Evolutionary conservation across 2,113 vertebrate species (phyloP), one percentile per base, ranked within the genome.

Genomic region (Ariopsis seemanni): DNA sequence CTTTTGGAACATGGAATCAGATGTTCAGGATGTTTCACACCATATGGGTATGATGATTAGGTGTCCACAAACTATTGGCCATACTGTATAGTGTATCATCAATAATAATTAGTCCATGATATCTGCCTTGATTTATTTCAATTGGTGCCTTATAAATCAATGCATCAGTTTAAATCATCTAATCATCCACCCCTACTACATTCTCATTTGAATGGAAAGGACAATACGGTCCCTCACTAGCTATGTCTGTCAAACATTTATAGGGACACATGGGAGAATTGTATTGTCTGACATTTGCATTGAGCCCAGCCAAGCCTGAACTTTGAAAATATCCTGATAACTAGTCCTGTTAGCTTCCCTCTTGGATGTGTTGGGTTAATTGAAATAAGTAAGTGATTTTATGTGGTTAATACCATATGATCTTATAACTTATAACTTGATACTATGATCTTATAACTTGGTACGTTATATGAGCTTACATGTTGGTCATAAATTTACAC

Each of bases 341-440:
- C 79, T 85, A 80, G 20, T 42, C 27, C 30, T 69, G 27, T 62
- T 77, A 62, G 52, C 4, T 71, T 86, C n/a, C 50, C 75, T 67
- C 20, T 12, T 42, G 62, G 60, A 50, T 53, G 50, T 67, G 48
- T 69, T 65, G 48, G 30, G 48, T 53, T 77, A 62, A 85, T 77
- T 85, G n/a, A 65, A 65, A 20, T 25, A 30, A 62, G 6, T 52
- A 77, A 15, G 48, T 65, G 42, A 83, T 67, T 85, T 85, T 22
- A 34, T 30, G 25, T 69, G 65, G 82, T 85, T 60, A 89, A 89
- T 77, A 85, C 65, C 25, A 25, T 67, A 67, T 14, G n/a, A 42
- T 42, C 34, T 42, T 42, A 42, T 42, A 42, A 42, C 34, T 42
- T 42, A n/a, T n/a, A n/a, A n/a, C n/a, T n/a, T n/a, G n/a, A n/a